Evolutionary conservation across 2,888 invertebrate species (phyloP), one percentile per base, ranked within the genome.

Genomic region (Hydrotaea diabolus): DNA sequence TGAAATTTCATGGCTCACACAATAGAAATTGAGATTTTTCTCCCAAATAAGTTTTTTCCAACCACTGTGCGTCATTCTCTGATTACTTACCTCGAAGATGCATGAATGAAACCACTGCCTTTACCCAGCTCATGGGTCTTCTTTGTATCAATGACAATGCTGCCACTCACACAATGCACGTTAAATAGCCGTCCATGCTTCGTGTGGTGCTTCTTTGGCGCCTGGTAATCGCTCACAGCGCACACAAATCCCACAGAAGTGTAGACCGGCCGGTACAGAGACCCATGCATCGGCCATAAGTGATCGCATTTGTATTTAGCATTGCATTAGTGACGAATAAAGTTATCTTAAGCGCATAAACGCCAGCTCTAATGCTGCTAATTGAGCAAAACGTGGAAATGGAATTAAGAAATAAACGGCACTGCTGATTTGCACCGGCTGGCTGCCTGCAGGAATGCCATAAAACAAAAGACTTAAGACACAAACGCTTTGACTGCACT

Each of bases 321-420:
- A n/a, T 46, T 62, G 39, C 53, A 39, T 39, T 39, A 73, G 57
- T 46, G 74, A 53, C n/a, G 8, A 79, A 39, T 21, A 39, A 72
- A 78, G 62, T 80, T 79, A 85, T 77, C 76, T 79, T 74, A 77
- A 80, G 79, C 77, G 46, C 77, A 74, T 79, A 85, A 82, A 80
- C 82, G 82, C 81, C 82, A 77, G 77, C 80, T 75, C 77, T 82
- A 82, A 85, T 80, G 74, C 57, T 62, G 62, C 82, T 80, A 85
- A 82, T 82, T 80, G 77, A 82, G 73, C 69, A 74, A 85, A 80
- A 78, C 77, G 82, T 82, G 82, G 59, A 80, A 76, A 83, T 59
- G 59, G 76, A 83, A 83, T 85, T 85, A 83, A 77, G 82, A 77
- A 79, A 81, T 74, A 77, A 82, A 66, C 31, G 77, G 46, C 59